Evolutionary conservation across 2,113 vertebrate genomes (phyloP), one percentile per base, ranked within the genome.

Genomic region (Hiodon tergisus): DNA sequence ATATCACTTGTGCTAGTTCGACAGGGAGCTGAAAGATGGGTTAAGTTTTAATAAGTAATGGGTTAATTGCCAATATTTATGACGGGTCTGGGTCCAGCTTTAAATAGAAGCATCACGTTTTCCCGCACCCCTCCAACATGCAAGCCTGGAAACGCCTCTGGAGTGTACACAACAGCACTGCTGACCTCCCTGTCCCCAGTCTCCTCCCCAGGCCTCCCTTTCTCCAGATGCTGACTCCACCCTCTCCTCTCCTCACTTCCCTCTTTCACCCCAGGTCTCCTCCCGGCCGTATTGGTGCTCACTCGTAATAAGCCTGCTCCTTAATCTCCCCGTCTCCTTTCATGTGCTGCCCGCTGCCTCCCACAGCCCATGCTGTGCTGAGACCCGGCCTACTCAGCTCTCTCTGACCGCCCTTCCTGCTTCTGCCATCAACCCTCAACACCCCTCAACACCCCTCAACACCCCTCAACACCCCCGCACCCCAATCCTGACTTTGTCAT

Each of bases 131-230:
- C 68, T 16, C 68, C 31, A 31, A 31, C 31, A 31, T 31, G 31
- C 31, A 31, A 31, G 31, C 31, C 31, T 31, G 31, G 31, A 31
- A 55, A 10, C 59, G 55, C 54, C 55, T 50, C 17, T 7, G 14
- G 55, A 55, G 17, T 48, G 17, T 14, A 59, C 55, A 81, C 75
- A 80, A 80, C 74, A 52, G 50, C 9, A 50, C 17, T 77, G 70
- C 53, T 74, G 75, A 81, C 82, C 80, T 79, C 75, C 73, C 62
- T 73, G 77, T 75, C 78, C n/a, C n/a, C n/a, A n/a, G n/a, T n/a
- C n/a, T n/a, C n/a, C n/a, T n/a, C n/a, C n/a, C n/a, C n/a, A n/a
- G n/a, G n/a, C n/a, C 78, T 71, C 76, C 76, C 72, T 10, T 66
- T 50, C 61, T 79, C n/a, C n/a, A n/a, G n/a, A n/a, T n/a, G n/a